A percentile compares a stretch with the other conserved stretches of the same genome.
These are phyloP conservation scores for Prosapia bicincta DNA, from an alignment of 2,888 invertebrate genomes.

Conservation along the genomic window DNA sequence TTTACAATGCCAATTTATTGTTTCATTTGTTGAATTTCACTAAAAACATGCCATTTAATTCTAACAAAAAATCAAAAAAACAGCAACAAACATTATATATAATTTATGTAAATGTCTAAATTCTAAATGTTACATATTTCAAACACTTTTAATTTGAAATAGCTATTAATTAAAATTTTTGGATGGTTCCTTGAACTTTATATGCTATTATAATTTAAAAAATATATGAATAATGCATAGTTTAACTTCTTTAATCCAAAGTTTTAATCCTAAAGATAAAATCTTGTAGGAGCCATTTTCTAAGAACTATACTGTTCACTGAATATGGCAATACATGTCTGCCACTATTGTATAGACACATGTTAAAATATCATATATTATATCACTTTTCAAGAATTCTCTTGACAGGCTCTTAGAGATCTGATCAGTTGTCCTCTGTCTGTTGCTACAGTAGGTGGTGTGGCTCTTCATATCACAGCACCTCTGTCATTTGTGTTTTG, in stretches of 20 bases:
- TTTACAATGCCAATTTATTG: no score
- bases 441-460: background rate
- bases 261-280: background rate
- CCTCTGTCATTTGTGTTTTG: background rate
- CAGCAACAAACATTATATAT: no score
- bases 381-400: background rate
- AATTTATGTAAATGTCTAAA: no score
- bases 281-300: background rate
- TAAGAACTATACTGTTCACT: background rate
- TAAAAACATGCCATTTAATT: no score
- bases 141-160: no score
- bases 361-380: background rate
- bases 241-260: background rate
- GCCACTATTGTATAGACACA: background rate
- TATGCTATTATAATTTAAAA: background rate
- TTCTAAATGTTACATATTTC: no score
- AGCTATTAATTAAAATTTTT: no score
- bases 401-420: background rate
- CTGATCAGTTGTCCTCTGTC: background rate
- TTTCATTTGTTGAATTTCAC: no score
- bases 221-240: background rate
- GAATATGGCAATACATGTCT: background rate
- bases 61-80: no score
- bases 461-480: background rate
- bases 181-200: background rate